Conservation (phyloP, 2,888 invertebrate species). For the Sminthurides aquaticus region DNA sequence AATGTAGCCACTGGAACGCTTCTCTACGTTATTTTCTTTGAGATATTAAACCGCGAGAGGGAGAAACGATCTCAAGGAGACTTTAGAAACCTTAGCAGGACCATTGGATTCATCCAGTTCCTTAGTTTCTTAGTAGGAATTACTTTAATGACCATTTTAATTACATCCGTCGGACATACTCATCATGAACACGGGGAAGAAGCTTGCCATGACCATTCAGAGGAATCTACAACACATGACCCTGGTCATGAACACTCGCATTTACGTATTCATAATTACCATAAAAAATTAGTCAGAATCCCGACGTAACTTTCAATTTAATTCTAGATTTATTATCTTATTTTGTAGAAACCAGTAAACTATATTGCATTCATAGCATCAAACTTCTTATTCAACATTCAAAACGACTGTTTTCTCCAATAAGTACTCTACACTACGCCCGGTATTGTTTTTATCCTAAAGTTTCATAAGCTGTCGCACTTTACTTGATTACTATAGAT, state of each 20-base stretch:
- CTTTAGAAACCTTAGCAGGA: constrained; percentile 14
- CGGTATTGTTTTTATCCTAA: not conserved
- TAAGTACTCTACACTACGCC: not conserved
- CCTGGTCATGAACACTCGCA: constrained; percentile 16
- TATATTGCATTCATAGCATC: no score
- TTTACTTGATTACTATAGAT: no score
- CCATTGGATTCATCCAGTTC: constrained; percentile 38
- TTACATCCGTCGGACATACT: constrained; percentile 1
- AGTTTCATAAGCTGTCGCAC: no score
- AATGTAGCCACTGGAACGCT: constrained; percentile 87
- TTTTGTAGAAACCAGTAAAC: no score
- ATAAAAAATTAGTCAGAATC: no score
- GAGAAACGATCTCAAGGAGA: constrained; percentile 25
- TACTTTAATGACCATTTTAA: constrained; percentile 10
- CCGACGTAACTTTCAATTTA: no score
- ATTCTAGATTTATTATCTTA: no score
- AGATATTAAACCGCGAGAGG: constrained; percentile 70
- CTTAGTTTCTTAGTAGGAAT: constrained; percentile 24
- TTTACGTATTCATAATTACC: no score
- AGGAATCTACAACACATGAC: constrained; percentile 11
- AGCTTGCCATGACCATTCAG: constrained; percentile 12
- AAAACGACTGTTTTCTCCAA: not conserved
- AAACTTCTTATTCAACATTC: no score
- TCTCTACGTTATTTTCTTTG: constrained; percentile 93
- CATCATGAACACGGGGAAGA: constrained; percentile 18